Conservation (phyloP, 2,797 vertebrate genomes). For the Epinephelus malabaricus region DNA sequence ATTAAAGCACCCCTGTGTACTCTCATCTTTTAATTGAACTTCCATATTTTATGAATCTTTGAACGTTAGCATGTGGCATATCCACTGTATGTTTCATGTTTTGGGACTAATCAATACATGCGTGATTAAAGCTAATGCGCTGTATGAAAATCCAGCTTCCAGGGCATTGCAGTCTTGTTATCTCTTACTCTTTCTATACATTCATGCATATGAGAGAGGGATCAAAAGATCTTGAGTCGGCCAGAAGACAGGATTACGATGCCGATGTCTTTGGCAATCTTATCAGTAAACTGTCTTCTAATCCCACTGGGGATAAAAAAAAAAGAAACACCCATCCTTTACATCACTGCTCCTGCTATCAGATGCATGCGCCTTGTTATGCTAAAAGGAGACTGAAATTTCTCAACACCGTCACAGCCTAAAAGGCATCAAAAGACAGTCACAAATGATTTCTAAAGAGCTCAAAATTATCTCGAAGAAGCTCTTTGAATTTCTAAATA, state of each 20-base stretch:
- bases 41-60: slow-evolving; percentile 57
- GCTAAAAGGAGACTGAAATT: slow-evolving; percentile 48
- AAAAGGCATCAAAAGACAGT: slow-evolving; percentile 50
- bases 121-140: slow-evolving; percentile 58
- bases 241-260: slow-evolving; percentile 68
- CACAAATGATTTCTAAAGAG: slow-evolving; percentile 51
- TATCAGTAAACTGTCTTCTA: slow-evolving; percentile 70
- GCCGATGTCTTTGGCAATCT: slow-evolving; percentile 52
- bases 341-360: slow-evolving; percentile 28
- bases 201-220: slow-evolving; percentile 58
- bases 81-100: slow-evolving; percentile 67
- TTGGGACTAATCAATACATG: slow-evolving; percentile 66
- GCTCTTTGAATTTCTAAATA: slow-evolving; percentile 48
- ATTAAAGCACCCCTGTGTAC: slow-evolving; percentile 35
- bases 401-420: slow-evolving; percentile 31
- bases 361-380: slow-evolving; percentile 35
- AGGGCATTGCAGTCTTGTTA: slow-evolving; percentile 54
- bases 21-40: slow-evolving; percentile 64
- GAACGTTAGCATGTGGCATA: slow-evolving; percentile 28
- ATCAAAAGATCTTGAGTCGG: slow-evolving; percentile 67
- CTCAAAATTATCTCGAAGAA: slow-evolving; percentile 46
- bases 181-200: slow-evolving; percentile 54
- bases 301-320: slow-evolving; percentile 50
- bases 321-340: slow-evolving; percentile 33
- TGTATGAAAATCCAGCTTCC: slow-evolving; percentile 53